A percentile compares a stretch with the other conserved stretches of the same genome.
These are phyloP conservation scores for Neogobius melanostomus DNA, from an alignment of 2,113 vertebrate species.

Conservation along the genomic window DNA sequence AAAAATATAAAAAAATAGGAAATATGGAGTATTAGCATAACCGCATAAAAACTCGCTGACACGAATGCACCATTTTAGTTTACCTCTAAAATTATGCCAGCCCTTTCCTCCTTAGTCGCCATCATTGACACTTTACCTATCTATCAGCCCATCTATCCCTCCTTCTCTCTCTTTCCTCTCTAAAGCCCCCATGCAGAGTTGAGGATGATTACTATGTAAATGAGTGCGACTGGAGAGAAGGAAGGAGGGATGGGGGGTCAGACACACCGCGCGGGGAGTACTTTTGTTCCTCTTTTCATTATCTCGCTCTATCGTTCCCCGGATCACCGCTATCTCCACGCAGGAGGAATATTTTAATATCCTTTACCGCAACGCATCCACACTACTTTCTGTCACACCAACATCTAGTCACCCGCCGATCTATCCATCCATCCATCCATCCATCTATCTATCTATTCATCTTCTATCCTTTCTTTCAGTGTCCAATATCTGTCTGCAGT, in stretches of 20 bases:
- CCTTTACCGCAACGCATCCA: conserved; percentile 69
- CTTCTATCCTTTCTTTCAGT: conserved; percentile 14
- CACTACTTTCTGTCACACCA: conserved; percentile 40
- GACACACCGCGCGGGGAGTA: conserved; percentile 73
- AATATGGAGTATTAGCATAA: conserved; percentile 18
- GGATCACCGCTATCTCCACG: conserved; percentile 77
- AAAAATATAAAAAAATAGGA: conserved; percentile 31
- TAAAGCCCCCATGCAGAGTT: conserved; percentile 73
- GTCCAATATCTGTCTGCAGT: conserved; percentile 28
- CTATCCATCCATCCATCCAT: conserved; percentile 15
- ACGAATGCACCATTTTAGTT: conserved; percentile 44
- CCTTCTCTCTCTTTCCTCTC: conserved; percentile 43
- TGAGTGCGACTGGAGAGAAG: conserved; percentile 75
- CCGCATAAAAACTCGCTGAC: conserved; percentile 23
- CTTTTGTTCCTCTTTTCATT: conserved; percentile 85
- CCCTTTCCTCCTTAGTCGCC: conserved; percentile 48
- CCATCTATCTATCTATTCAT: conserved; percentile 28
- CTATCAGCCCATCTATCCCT: conserved; percentile 38
- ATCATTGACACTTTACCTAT: conserved; percentile 65
- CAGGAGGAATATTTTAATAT: conserved; percentile 82
- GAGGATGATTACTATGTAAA: conserved; percentile 83
- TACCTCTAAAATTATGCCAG: conserved; percentile 55
- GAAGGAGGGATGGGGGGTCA: conserved; percentile 67
- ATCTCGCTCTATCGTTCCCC: conserved; percentile 80
- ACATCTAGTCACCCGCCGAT: conserved; percentile 37